phyloP scores from a whole-genome alignment of 2,113 vertebrate genomes.

The Periophthalmodon schlosseri region DNA sequence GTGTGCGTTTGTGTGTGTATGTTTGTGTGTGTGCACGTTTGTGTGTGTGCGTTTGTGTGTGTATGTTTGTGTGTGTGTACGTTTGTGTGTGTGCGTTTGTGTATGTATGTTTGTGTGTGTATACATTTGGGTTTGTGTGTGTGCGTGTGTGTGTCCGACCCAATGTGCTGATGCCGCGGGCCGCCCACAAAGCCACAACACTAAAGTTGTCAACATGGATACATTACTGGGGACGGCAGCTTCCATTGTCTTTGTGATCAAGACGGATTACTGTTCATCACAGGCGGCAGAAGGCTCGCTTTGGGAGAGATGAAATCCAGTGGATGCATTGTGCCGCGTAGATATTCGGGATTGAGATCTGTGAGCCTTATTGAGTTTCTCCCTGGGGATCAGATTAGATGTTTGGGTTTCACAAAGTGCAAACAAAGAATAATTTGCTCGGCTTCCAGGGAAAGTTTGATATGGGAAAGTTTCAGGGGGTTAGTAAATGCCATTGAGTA shows the following conservation, averaged over 20 bases:
- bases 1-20: constrained; percentile 24
- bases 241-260: constrained; percentile 54
- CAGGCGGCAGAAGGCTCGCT: constrained; percentile 31
- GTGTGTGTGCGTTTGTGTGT: constrained; percentile 19
- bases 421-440: constrained; percentile 30
- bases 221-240: constrained; percentile 58
- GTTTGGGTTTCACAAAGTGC: constrained; percentile 40
- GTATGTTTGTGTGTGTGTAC: background rate
- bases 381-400: constrained; percentile 58
- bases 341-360: constrained; percentile 66
- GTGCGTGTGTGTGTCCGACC: constrained; percentile 32
- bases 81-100: constrained; percentile 32
- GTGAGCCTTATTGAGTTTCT: constrained; percentile 63
- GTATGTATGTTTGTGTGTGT: background rate
- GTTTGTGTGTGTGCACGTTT: constrained; percentile 35
- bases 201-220: constrained; percentile 67
- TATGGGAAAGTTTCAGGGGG: background rate
- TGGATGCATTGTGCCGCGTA: constrained; percentile 58
- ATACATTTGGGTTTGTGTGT: too few relatives aligned
- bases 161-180: constrained; percentile 46
- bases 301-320: constrained; percentile 53
- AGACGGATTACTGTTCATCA: constrained; percentile 64
- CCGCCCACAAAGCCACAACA: constrained; percentile 59
- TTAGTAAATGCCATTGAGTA: background rate
- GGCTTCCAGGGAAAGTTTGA: constrained; percentile 14